Evolutionary conservation across 2,113 vertebrate genomes (phyloP), one percentile per base, ranked within the genome.

Genomic region (Mungos mungo): DNA sequence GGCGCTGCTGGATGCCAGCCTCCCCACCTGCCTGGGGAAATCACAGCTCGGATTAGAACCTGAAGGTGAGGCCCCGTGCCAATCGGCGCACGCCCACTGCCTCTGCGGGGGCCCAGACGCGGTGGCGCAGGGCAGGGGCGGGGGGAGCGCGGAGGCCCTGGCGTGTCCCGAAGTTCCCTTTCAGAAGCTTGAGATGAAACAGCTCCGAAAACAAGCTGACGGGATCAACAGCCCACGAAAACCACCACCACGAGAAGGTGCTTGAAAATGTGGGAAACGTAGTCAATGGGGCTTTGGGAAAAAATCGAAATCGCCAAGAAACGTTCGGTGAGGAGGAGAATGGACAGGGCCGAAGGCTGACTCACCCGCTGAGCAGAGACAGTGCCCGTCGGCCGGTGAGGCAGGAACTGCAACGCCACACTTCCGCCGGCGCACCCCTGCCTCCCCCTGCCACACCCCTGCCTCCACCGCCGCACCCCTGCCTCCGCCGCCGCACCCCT

Each of bases 381-480:
- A 0, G 25, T 10, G 41, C 88, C 81, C 13, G 0, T 21, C 27
- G 1, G 81, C 66, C 5, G 0, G 10, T 0, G 21, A 14, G 57
- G 52, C 54, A 38, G 90, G 33, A 38, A 15, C 15, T 3, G 0
- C 27, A 5, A 25, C 0, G 1, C 31, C 38, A 1, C 0, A 0
- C 45, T 25, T 45, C 54, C 18, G 31, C 23, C 27, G 0, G 15
- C 2, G 1, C 74, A 27, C 9, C 23, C 52, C 68, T 0, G 1
- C 23, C 19, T 11, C 3, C 41, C 41, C 3, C 41, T 41, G 41
- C 41, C 41, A 5, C 41, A 41, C 41, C 41, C 41, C 41, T 41
- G 41, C 41, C 41, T 45, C 54, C 18, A 31, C 23, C 41, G 0
- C 7, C 1, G 1, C 72, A 25, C 9, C 23, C 52, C 66, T 0